These are phyloP conservation scores for Hydrotaea cyrtoneurina DNA, from an alignment of 2,888 invertebrate genomes.

Conservation along the genomic window DNA sequence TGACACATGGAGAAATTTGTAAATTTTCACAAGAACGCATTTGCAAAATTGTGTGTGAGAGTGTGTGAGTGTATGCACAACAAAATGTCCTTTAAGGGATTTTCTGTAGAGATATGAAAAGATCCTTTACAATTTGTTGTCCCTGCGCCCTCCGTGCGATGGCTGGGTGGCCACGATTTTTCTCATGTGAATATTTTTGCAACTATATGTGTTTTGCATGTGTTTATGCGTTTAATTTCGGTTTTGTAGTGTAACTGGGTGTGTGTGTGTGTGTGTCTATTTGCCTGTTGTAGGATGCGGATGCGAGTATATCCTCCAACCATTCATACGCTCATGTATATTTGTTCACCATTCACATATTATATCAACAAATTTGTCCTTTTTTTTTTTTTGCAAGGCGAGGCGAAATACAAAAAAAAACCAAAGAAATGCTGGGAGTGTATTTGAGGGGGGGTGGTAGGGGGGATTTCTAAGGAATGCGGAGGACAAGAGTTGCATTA, in stretches of 20 bases:
- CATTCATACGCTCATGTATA: background rate
- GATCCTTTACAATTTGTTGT: constrained; percentile 11
- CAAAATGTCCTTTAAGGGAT: constrained; percentile 53
- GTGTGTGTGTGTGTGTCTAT: background rate
- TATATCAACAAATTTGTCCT: constrained; percentile 19
- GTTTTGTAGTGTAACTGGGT: background rate
- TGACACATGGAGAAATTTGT: background rate
- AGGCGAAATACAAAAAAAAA: background rate
- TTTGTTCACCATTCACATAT: background rate
- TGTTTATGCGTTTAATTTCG: background rate
- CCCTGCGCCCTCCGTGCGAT: background rate
- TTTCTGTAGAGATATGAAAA: constrained; percentile 14
- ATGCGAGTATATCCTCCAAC: background rate
- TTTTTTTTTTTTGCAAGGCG: background rate
- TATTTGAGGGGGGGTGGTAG: background rate
- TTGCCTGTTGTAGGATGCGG: background rate
- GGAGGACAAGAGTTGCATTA: background rate
- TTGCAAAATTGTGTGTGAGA: background rate
- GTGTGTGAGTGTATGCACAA: constrained; percentile 22
- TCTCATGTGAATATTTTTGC: background rate
- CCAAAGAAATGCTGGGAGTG: background rate
- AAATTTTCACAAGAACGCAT: background rate
- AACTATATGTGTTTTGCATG: background rate
- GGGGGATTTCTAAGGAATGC: background rate
- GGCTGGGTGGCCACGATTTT: background rate